A percentile compares a stretch with the other conserved stretches of the same genome.
phyloP scores from a whole-genome alignment of 2,888 invertebrate genomes.

The Lepidochitona cinerea region DNA sequence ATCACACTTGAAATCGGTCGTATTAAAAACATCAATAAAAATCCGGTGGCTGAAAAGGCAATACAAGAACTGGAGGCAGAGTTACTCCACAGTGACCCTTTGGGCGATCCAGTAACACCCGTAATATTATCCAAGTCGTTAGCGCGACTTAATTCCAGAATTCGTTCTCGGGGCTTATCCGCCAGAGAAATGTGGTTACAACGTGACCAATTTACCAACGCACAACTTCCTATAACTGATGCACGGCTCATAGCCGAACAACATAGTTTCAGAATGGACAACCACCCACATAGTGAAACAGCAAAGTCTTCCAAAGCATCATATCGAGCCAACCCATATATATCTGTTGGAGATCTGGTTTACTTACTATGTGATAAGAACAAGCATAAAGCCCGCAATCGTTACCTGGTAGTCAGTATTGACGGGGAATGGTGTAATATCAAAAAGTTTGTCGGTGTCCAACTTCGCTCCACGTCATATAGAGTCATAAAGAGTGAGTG shows the following conservation, averaged over 20 bases:
- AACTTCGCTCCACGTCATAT: conserved; percentile 27
- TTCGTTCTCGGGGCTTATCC: conserved; percentile 34
- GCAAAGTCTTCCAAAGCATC: conserved; percentile 21
- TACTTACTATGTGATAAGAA: conserved; percentile 24
- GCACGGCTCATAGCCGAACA: conserved; percentile 22
- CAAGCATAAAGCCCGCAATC: conserved; percentile 23
- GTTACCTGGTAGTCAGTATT: conserved; percentile 28
- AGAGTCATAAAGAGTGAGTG: conserved; percentile 30
- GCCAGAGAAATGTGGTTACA: conserved; percentile 39
- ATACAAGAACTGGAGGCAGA: conserved; percentile 42
- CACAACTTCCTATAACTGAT: conserved; percentile 32
- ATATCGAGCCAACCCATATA: no score
- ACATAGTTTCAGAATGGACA: conserved; percentile 19
- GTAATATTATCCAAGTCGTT: conserved; percentile 14
- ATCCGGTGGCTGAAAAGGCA: no score
- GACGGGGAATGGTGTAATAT: conserved; percentile 33
- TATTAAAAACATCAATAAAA: no score
- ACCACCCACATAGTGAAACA: conserved; percentile 34
- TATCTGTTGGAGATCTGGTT: conserved; percentile 31
- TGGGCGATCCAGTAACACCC: conserved; percentile 16
- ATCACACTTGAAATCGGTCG: conserved; percentile 32
- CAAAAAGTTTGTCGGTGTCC: conserved; percentile 30
- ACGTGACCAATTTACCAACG: conserved; percentile 35
- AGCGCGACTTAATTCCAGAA: conserved; percentile 30
- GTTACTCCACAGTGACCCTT: conserved; percentile 33